Base-by-base conservation (phyloP, 2,888 invertebrate genomes). In the Empis stercorea region DNA sequence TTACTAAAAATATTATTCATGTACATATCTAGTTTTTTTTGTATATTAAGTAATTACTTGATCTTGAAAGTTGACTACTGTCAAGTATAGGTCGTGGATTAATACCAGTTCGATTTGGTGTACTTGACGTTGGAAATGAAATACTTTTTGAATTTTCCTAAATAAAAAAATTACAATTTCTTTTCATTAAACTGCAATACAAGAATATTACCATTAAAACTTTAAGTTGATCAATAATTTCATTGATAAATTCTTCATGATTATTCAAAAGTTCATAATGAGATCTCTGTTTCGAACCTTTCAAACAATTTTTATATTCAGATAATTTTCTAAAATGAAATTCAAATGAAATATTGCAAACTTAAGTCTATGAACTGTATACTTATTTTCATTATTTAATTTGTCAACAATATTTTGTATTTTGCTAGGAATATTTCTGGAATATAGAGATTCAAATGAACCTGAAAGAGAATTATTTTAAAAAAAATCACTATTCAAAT, bases 231-330 rank as follows among this genome's bases (percentile, higher is more conserved):
- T 58, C 60, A 42, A 68, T 64, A 34, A 67, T 65, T 36, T 61
- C 60, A 36, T 62, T 55, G 11, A 68, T 48, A 47, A 63, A 63
- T 20, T 57, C 49, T 41, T 65, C 62, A 57, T 68, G 68, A 3
- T 60, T 57, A 32, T 57, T 60, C 3, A 68, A 49, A 46, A 66
- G 64, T n/a, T 52, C 32, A 43, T 39, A 44, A 9, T 48, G 39
- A 15, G 27, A 45, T 39, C 20, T 45, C 16, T 39, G 32, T 16
- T 43, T 45, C 10, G 40, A 42, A 11, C n/a, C n/a, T 3, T 45
- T 16, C 7, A 48, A 34, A 17, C 30, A 20, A 17, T 30, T 41
- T 30, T 42, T 48, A 14, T 45, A 41, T 20, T 41, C 13, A 14
- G 30, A 30, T 10, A 48, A 11, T 48, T 44, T 48, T 13, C 48